phyloP scores from a whole-genome alignment of 2,113 vertebrate species.

The Nannospalax galili region DNA sequence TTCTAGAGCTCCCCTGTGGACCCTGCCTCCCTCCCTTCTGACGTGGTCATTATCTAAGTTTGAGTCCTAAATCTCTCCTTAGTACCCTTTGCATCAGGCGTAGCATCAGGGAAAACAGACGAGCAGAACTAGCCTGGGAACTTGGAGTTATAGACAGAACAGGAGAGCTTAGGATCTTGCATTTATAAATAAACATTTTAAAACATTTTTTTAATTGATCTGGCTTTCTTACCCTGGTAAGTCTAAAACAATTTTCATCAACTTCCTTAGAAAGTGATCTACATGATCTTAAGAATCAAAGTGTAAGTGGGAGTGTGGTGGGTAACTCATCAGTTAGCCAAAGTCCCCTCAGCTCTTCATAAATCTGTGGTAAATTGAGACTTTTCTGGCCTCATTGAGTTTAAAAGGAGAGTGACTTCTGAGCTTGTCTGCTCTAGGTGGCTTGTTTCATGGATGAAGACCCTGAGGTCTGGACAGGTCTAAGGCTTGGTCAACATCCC shows the following conservation, averaged over 20 bases:
- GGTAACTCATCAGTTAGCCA: not conserved
- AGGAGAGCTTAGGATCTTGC: not conserved
- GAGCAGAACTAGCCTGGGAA: not conserved
- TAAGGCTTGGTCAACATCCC: not conserved
- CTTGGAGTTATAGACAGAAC: not conserved
- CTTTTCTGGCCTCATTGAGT: not conserved
- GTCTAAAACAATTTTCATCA: not conserved
- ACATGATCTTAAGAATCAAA: no score
- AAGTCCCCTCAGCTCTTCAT: not conserved
- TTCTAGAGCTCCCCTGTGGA: slow-evolving; percentile 13
- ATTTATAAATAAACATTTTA: not conserved
- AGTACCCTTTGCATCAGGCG: not conserved
- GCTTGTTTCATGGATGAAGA: no score
- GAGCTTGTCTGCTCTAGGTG: not conserved
- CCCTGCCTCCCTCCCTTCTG: slow-evolving; percentile 33
- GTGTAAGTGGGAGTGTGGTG: no score
- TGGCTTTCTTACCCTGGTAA: not conserved
- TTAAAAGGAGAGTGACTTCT: not conserved
- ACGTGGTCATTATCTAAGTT: not conserved
- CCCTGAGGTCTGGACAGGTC: not conserved
- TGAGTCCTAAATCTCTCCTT: not conserved
- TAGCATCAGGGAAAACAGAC: rapidly evolving
- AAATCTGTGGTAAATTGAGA: not conserved
- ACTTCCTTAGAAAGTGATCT: not conserved
- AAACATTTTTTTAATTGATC: no score